Evolutionary conservation across 2,797 vertebrate species (phyloP).

Genomic region (Trichosurus vulpecula): DNA sequence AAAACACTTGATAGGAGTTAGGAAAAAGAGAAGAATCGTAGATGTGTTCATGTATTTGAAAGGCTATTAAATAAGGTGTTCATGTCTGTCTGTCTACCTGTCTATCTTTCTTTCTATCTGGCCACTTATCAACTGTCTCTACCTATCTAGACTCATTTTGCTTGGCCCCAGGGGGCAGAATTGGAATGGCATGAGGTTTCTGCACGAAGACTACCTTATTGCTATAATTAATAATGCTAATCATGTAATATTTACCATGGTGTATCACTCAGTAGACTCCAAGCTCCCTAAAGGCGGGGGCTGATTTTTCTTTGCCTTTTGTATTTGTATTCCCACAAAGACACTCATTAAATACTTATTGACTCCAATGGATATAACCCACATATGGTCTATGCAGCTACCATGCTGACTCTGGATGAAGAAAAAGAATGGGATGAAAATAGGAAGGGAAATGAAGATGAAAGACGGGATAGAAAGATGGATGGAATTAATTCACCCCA

Average conservation of each 20-base stretch:
- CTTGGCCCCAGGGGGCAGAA: not conserved
- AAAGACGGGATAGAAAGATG: not conserved
- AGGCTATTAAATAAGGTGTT: not conserved
- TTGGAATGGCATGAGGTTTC: not conserved
- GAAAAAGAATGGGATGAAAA: not conserved
- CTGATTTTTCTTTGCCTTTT: not conserved
- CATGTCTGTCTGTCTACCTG: not conserved
- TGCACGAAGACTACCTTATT: not conserved
- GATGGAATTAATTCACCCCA: not conserved
- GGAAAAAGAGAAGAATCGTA: not conserved
- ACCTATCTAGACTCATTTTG: not conserved
- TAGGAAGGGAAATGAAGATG: rapidly evolving
- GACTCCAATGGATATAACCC: not conserved
- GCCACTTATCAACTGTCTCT: not conserved
- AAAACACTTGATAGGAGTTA: not conserved
- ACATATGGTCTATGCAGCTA: not conserved
- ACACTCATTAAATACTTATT: not conserved
- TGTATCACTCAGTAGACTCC: not conserved
- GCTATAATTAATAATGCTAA: not conserved
- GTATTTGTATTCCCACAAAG: not conserved
- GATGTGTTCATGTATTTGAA: not conserved
- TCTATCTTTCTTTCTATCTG: not conserved
- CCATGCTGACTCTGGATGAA: not conserved
- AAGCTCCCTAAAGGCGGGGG: not conserved
- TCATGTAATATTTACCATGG: not conserved